Conservation (phyloP, 2,797 vertebrate genomes). For the Linurgus olivaceus region DNA sequence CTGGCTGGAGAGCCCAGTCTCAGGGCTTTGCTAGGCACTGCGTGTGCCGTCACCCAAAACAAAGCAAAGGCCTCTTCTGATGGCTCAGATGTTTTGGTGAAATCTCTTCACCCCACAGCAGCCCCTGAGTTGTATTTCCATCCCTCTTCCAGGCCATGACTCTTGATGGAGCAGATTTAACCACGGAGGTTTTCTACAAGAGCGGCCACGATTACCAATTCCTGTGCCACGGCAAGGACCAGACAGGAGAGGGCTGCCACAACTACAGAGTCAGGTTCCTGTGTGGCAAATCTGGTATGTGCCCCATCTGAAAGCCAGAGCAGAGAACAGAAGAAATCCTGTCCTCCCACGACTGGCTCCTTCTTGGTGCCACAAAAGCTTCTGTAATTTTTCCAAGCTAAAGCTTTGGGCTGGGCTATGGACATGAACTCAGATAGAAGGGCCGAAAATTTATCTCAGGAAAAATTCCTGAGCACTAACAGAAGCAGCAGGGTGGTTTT, state of each 20-base stretch:
- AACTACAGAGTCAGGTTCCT: constrained; percentile 92
- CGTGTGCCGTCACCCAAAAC: not conserved
- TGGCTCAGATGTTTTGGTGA: not conserved
- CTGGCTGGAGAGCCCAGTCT: not conserved
- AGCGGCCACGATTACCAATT: constrained; percentile 87
- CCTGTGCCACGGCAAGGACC: constrained; percentile 86
- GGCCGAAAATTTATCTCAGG: not conserved
- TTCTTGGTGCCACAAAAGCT: not conserved
- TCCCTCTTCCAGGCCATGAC: constrained; percentile 80
- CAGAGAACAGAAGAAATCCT: not conserved
- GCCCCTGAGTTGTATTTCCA: not conserved
- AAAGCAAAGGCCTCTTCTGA: not conserved
- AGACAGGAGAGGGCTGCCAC: constrained; percentile 80
- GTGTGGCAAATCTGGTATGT: constrained; percentile 89
- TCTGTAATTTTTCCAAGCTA: not conserved
- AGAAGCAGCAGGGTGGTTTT: not conserved
- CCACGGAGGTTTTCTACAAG: constrained; percentile 86
- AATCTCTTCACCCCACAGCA: not conserved
- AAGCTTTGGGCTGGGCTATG: not conserved
- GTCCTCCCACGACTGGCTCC: not conserved
- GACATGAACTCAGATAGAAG: not conserved
- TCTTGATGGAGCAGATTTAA: constrained; percentile 80
- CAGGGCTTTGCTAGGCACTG: not conserved
- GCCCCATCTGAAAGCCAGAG: not conserved
- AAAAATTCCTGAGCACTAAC: not conserved